Base-by-base conservation (phyloP, 2,797 vertebrate genomes). In the Pagetopsis macropterus region DNA sequence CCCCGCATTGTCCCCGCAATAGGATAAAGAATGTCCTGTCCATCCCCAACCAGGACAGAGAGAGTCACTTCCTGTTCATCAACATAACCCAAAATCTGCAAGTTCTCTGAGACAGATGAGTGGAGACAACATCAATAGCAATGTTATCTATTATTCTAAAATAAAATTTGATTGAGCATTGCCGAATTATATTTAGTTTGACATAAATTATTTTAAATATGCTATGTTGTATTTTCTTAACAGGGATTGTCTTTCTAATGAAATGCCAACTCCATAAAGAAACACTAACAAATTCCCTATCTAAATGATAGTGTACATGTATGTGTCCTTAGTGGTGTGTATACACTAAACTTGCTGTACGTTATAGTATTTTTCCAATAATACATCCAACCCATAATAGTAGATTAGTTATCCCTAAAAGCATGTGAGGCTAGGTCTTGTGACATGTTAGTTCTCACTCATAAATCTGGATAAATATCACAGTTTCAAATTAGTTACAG, bases 1-100 rank as follows among this genome's bases (percentile, higher is more conserved):
- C 87, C 88, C 81, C 75, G 69, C 85, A 86, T 86, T 91, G 87
- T 85, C 82, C 81, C 65, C 55, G 61, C 65, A 68, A 70, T 68
- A 73, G 80, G 76, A 82, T 87, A 80, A 87, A 84, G 75, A 90
- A 82, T 76, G 77, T 73, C 73, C 78, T 51, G 48, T 80, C 76
- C 56, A 64, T 76, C 76, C 75, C 62, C 60, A 48, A 66, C 64
- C 58, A 65, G 72, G 70, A 74, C 43, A n/a, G 57, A 76, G 57
- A 78, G 70, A 55, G 58, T 67, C 57, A 83, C 76, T 80, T 87
- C 78, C 79, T 79, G 71, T 45, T 75, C 45, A 33, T 51, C 61
- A 49, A 69, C 62, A 48, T 51, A 2, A 41, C 52, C 13, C 75
- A 8, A 33, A 37, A 58, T 65, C 10, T 43, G 9, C 6, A 69